Conservation (phyloP, 2,797 vertebrate genomes). For the Muraenolepis orangiensis region DNA sequence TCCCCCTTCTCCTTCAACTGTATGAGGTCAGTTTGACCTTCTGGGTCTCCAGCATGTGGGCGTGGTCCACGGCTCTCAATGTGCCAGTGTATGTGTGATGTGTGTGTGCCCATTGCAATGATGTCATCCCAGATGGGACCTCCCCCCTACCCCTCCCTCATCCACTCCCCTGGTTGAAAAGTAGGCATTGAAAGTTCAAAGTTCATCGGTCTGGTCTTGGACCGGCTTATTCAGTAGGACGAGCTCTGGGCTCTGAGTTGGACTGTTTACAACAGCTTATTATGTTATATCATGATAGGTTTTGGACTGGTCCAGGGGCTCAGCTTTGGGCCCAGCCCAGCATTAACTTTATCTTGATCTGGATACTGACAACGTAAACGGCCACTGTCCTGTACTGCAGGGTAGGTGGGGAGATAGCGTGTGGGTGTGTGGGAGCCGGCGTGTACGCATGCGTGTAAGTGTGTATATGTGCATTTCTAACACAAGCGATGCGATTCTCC, state of each 20-base stretch:
- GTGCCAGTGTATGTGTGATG: neutral
- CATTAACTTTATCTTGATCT: neutral
- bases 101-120: neutral
- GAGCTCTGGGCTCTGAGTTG: too few species aligned
- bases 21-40: conserved; percentile 6
- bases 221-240: neutral
- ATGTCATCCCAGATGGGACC: neutral
- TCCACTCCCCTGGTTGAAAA: neutral
- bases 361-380: neutral
- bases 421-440: neutral
- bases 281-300: neutral
- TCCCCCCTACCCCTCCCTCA: neutral
- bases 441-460: neutral
- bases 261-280: neutral
- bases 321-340: neutral
- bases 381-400: neutral
- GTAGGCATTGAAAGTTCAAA: neutral
- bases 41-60: neutral
- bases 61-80: neutral
- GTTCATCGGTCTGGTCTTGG: neutral
- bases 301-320: neutral
- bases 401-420: neutral
- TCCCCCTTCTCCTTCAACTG: neutral
- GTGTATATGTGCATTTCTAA: conserved; percentile 20
- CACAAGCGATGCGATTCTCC: conserved; percentile 21